Evolutionary conservation across 2,113 vertebrate genomes (phyloP).

Genomic region (Syngnathus scovelli): DNA sequence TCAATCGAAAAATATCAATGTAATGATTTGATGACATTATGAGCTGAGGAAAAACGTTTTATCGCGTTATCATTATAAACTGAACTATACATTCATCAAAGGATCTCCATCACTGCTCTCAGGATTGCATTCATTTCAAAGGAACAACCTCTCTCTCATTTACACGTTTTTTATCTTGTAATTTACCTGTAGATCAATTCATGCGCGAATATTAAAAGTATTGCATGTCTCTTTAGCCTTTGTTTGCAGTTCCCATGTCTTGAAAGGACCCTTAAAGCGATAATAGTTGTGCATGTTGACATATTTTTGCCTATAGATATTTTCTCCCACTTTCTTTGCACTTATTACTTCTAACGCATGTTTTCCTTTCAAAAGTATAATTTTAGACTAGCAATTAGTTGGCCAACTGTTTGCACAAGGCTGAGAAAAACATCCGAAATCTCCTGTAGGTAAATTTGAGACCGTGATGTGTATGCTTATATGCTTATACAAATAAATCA

Average conservation of each 20-base stretch:
- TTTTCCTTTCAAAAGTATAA: slow-evolving; percentile 41
- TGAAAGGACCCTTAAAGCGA: slow-evolving; percentile 2
- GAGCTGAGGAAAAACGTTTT: too few relatives aligned
- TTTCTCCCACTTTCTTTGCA: slow-evolving; percentile 18
- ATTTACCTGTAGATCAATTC: neutral
- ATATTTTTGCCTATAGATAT: slow-evolving; percentile 22
- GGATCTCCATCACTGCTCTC: neutral
- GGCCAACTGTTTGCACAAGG: slow-evolving; percentile 38
- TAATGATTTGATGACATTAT: neutral
- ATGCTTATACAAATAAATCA: slow-evolving; percentile 53
- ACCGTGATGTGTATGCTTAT: slow-evolving; percentile 51
- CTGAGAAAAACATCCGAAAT: slow-evolving; percentile 36
- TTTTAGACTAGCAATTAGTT: slow-evolving; percentile 26
- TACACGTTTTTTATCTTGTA: neutral
- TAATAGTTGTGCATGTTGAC: slow-evolving; percentile 5
- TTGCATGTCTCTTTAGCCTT: neutral
- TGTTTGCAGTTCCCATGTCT: neutral
- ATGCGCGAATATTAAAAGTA: slow-evolving; percentile 1
- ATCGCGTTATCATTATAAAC: too few relatives aligned
- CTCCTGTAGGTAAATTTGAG: slow-evolving; percentile 48
- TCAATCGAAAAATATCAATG: neutral
- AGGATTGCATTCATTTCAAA: neutral
- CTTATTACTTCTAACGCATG: slow-evolving; percentile 23
- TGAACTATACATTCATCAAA: neutral
- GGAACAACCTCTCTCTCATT: neutral